Evolutionary conservation across 2,113 vertebrate genomes (phyloP).

Genomic region (Acrocephalus arundinaceus): DNA sequence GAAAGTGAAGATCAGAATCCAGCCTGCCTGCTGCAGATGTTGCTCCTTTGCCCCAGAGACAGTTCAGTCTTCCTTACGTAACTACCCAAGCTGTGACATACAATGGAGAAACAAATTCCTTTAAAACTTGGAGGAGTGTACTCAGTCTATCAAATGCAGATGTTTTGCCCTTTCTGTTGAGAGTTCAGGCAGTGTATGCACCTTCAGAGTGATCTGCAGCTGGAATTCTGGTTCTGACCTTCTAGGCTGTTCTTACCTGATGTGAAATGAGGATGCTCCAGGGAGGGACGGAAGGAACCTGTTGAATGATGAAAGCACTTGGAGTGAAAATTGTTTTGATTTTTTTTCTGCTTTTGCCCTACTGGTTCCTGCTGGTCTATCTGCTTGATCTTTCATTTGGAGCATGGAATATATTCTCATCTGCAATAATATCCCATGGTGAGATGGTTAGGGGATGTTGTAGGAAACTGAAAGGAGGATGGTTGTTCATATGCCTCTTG

Average conservation of each 20-base stretch:
- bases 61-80: accelerated
- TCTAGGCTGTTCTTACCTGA: background rate
- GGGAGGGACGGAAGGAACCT: background rate
- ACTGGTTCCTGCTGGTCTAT: background rate
- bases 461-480: background rate
- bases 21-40: background rate
- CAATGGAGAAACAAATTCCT: background rate
- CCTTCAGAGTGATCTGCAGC: background rate
- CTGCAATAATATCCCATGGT: background rate
- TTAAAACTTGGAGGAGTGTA: background rate
- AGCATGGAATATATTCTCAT: background rate
- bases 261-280: background rate
- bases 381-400: background rate
- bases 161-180: background rate
- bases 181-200: background rate
- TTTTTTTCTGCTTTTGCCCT: background rate
- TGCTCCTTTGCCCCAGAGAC: background rate
- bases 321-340: background rate
- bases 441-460: background rate
- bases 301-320: background rate
- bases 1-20: background rate
- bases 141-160: background rate
- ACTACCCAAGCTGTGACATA: background rate
- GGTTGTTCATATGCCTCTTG: background rate
- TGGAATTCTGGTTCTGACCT: background rate